phyloP scores from a whole-genome alignment of 2,888 invertebrate species.

The Norana najaformis region DNA sequence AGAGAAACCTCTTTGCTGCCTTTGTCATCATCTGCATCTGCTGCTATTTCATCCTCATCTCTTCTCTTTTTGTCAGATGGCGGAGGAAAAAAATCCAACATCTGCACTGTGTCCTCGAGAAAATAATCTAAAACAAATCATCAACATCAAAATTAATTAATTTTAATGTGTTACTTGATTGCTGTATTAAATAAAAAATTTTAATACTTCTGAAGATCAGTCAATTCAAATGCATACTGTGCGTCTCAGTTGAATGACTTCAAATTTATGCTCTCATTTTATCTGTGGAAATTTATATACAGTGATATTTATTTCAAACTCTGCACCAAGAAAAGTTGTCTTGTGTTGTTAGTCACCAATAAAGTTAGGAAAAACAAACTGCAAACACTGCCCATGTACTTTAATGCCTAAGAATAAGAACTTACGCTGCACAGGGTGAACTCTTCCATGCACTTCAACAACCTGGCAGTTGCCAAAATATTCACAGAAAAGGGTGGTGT shows the following conservation, averaged over 20 bases:
- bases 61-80: constrained; percentile 70
- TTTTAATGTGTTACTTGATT: no score
- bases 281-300: no score
- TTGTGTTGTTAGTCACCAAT: not conserved
- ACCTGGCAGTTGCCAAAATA: constrained; percentile 91
- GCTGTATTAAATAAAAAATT: no score
- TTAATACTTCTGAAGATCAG: no score
- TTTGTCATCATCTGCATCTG: constrained; percentile 63
- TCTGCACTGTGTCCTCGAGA: constrained; percentile 87
- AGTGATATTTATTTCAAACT: no score
- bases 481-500: constrained; percentile 84
- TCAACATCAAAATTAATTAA: not conserved
- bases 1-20: constrained; percentile 30
- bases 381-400: not conserved
- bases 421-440: constrained; percentile 77
- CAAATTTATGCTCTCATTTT: no score
- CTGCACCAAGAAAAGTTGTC: not conserved
- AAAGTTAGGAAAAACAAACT: not conserved
- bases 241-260: no score
- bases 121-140: constrained; percentile 73
- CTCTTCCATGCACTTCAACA: constrained; percentile 84
- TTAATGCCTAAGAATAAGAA: not conserved
- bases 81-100: constrained; percentile 81
- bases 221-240: no score
- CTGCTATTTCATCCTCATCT: constrained; percentile 68